Conservation (phyloP, 2,113 vertebrate species). For the Scolopax mira region DNA sequence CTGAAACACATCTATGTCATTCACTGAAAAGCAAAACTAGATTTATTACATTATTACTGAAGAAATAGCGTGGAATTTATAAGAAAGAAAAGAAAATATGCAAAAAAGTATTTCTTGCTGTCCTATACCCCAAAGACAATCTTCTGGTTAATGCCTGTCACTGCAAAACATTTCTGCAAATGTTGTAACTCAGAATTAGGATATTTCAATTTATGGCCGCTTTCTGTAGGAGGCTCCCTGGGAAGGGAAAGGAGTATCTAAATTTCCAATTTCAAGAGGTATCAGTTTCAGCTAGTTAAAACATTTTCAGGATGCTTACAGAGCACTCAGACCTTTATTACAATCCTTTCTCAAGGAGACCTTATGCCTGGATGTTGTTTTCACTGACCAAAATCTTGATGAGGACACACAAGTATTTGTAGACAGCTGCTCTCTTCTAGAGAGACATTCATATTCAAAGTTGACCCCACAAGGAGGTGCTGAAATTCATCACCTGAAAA, state of each 20-base stretch:
- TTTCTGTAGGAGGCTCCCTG: not conserved
- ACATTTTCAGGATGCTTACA: not conserved
- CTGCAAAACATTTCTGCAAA: not conserved
- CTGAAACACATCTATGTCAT: not conserved
- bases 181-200: not conserved
- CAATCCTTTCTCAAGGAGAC: not conserved
- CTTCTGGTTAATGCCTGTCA: not conserved
- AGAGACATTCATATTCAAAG: not conserved
- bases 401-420: not conserved
- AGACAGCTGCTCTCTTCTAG: not conserved
- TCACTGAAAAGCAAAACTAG: not conserved
- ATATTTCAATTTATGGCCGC: not conserved
- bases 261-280: not conserved
- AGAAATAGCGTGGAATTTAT: not conserved
- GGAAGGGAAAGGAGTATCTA: not conserved
- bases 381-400: not conserved
- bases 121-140: not conserved
- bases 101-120: not conserved
- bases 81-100: not conserved
- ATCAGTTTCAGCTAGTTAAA: not conserved
- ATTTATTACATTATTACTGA: not conserved
- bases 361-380: not conserved
- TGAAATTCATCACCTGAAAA: not conserved
- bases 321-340: not conserved
- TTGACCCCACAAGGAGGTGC: not conserved